phyloP scores from a whole-genome alignment of 2,797 vertebrate species.

The Gymnoscopelus microlampas region DNA sequence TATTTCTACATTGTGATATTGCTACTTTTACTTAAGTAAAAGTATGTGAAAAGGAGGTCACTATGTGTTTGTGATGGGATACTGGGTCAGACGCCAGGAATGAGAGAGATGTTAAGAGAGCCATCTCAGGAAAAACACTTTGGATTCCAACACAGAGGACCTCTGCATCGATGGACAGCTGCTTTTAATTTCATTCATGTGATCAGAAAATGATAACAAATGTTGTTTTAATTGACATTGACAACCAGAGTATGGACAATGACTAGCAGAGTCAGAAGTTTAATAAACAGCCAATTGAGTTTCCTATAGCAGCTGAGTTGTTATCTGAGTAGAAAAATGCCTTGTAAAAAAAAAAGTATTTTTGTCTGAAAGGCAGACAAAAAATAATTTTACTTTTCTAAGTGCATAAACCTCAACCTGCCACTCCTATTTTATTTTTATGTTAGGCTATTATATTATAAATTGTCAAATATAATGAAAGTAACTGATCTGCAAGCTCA shows the following conservation, averaged over 20 bases:
- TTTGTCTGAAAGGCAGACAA: too few species aligned
- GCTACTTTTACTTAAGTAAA: too few species aligned
- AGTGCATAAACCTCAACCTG: too few species aligned
- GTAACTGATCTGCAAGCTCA: too few species aligned
- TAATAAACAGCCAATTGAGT: neutral
- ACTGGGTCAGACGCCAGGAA: slow-evolving; percentile 45
- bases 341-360: too few species aligned
- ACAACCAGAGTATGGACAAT: neutral
- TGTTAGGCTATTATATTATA: too few species aligned
- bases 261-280: slow-evolving; percentile 9
- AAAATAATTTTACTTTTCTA: too few species aligned
- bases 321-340: too few species aligned
- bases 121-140: slow-evolving; percentile 38
- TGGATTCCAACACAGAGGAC: slow-evolving; percentile 38
- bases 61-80: slow-evolving; percentile 11
- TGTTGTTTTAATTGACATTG: too few species aligned
- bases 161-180: slow-evolving; percentile 53
- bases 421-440: too few species aligned
- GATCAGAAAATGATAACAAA: slow-evolving; percentile 23
- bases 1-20: too few species aligned
- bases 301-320: neutral
- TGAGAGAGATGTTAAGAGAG: slow-evolving; percentile 40
- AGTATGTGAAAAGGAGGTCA: neutral
- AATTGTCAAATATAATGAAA: too few species aligned
- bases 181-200: slow-evolving; percentile 40